Evolutionary conservation across 2,797 vertebrate species (phyloP).

Genomic region (Enteromius mattozi): DNA sequence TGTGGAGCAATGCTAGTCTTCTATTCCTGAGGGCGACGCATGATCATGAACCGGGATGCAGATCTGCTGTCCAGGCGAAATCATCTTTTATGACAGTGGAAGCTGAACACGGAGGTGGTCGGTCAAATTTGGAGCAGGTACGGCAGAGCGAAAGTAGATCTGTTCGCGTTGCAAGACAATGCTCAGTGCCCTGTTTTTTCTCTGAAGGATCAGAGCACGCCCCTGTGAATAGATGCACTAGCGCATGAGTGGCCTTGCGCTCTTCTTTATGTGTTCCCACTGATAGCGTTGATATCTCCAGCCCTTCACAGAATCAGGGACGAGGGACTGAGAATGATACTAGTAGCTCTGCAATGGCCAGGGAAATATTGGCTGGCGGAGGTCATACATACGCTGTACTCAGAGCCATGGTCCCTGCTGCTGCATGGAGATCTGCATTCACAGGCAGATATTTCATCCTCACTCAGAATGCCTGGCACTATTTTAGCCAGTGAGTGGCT

Average conservation of each 20-base stretch:
- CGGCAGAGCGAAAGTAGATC: constrained; percentile 1
- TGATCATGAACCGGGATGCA: too few species aligned
- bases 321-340: constrained; percentile 14
- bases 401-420: too few species aligned
- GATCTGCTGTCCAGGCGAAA: not conserved
- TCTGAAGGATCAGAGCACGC: not conserved
- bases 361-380: not conserved
- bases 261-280: constrained; percentile 45
- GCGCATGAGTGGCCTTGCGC: not conserved
- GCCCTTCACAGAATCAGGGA: constrained; percentile 9
- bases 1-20: constrained; percentile 16
- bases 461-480: not conserved
- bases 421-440: too few species aligned
- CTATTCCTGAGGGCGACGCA: constrained; percentile 19
- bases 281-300: not conserved
- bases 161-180: constrained; percentile 16
- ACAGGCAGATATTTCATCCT: not conserved
- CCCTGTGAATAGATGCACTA: too few species aligned
- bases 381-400: not conserved
- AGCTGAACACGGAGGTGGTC: not conserved
- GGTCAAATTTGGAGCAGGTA: not conserved
- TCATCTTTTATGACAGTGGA: too few species aligned
- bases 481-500: not conserved
- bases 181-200: constrained; percentile 33
- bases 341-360: not conserved